phyloP scores from a whole-genome alignment of 2,888 invertebrate species.

The Hedychridium roseum region DNA sequence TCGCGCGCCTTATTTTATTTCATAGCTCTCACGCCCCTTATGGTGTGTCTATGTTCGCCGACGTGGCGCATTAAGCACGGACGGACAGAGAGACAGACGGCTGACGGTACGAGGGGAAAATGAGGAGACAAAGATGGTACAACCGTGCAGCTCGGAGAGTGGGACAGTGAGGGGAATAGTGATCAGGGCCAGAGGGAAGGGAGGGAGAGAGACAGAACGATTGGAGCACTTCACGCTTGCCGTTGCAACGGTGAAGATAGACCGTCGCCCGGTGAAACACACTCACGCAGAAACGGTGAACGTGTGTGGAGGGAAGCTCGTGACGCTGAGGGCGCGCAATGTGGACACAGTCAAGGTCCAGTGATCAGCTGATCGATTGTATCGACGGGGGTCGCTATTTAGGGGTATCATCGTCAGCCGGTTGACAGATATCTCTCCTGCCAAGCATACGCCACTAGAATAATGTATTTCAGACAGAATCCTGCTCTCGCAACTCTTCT shows the following conservation, averaged over 20 bases:
- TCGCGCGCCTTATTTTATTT: slow-evolving; percentile 50
- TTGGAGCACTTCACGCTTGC: slow-evolving; percentile 27
- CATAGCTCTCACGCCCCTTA: slow-evolving; percentile 49
- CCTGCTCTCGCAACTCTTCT: too few species aligned
- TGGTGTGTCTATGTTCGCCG: slow-evolving; percentile 35
- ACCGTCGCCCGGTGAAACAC: too few species aligned
- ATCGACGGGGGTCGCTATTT: slow-evolving; percentile 58
- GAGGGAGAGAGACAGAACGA: slow-evolving; percentile 2
- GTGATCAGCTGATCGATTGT: slow-evolving; percentile 62
- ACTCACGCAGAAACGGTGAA: slow-evolving; percentile 3
- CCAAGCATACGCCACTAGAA: slow-evolving; percentile 32
- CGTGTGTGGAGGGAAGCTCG: slow-evolving; percentile 29
- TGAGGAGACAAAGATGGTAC: too few species aligned
- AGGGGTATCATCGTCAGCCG: slow-evolving; percentile 57
- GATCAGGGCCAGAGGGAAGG: slow-evolving; percentile 14
- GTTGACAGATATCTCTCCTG: slow-evolving; percentile 36
- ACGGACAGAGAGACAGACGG: slow-evolving; percentile 29
- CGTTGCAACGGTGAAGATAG: slow-evolving; percentile 19
- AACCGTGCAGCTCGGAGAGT: slow-evolving; percentile 4
- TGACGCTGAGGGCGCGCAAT: slow-evolving; percentile 53
- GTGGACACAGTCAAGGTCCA: slow-evolving; percentile 63
- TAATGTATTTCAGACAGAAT: too few species aligned
- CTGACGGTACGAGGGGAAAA: slow-evolving; percentile 6
- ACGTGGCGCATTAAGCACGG: slow-evolving; percentile 42
- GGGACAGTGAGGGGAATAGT: slow-evolving; percentile 16